A percentile compares a stretch with the other conserved stretches of the same genome.
These are phyloP conservation scores for Poliocrania exsul DNA, from an alignment of 2,797 vertebrate genomes.

Conservation along the genomic window DNA sequence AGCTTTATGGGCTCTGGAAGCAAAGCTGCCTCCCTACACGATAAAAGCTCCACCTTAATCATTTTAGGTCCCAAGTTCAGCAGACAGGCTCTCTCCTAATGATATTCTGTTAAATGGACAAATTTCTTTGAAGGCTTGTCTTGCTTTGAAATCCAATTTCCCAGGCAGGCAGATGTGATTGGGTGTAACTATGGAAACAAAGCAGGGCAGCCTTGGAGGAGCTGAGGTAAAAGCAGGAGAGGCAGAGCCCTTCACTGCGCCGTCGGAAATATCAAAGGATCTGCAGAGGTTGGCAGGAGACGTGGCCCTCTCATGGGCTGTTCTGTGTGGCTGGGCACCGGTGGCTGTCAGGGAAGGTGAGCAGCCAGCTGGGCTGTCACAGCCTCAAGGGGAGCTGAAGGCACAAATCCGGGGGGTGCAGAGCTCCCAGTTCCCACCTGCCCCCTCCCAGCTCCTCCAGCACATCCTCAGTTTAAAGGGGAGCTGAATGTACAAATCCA, in stretches of 20 bases:
- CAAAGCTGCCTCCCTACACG: conserved; percentile 60
- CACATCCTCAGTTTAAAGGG: neutral
- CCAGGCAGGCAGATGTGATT: conserved; percentile 70
- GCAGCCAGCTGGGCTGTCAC: conserved; percentile 54
- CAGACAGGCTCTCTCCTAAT: conserved; percentile 70
- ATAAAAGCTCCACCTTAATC: conserved; percentile 65
- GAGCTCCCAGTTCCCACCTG: neutral
- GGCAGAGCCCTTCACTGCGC: conserved; percentile 36
- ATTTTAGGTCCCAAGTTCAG: conserved; percentile 64
- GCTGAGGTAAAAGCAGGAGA: conserved; percentile 48
- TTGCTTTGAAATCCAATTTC: conserved; percentile 79
- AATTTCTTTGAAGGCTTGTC: conserved; percentile 80
- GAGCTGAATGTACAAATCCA: neutral
- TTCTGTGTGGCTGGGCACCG: conserved; percentile 65
- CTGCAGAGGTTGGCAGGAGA: conserved; percentile 65
- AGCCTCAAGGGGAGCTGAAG: conserved; percentile 20
- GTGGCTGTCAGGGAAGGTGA: conserved; percentile 57
- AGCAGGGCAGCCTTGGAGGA: conserved; percentile 55
- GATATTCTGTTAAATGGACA: conserved; percentile 80
- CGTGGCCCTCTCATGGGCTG: conserved; percentile 21
- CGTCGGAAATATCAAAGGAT: conserved; percentile 66
- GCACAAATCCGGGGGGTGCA: neutral
- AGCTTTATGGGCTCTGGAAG: neutral
- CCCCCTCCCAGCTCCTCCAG: neutral
- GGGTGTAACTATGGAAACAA: conserved; percentile 80